These are phyloP conservation scores for Pharmacophagus antenor DNA, from an alignment of 2,888 invertebrate species.

Conservation along the genomic window DNA sequence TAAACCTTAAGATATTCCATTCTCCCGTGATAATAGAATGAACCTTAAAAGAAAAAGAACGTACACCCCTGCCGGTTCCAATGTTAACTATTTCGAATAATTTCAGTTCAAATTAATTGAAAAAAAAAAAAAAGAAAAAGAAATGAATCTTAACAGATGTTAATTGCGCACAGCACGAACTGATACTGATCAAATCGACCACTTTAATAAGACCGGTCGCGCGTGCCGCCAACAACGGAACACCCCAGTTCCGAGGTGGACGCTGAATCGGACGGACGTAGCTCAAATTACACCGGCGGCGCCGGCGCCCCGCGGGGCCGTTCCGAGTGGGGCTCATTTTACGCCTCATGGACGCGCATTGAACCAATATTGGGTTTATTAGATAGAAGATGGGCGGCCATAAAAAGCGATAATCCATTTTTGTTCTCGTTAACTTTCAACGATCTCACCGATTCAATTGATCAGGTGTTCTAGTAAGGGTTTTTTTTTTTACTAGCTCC, in stretches of 20 bases:
- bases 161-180: too few relatives aligned
- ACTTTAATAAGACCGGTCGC: constrained; percentile 36
- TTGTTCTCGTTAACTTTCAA: constrained; percentile 46
- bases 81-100: too few relatives aligned
- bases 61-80: too few relatives aligned
- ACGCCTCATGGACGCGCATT: constrained; percentile 76
- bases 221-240: constrained; percentile 6
- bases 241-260: constrained; percentile 30
- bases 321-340: constrained; percentile 64
- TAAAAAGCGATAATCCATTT: constrained; percentile 68
- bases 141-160: too few relatives aligned
- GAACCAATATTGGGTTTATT: constrained; percentile 79
- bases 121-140: too few relatives aligned
- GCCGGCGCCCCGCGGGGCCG: constrained; percentile 41
- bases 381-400: constrained; percentile 71
- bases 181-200: constrained; percentile 33
- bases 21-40: too few relatives aligned
- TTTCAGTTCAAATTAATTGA: too few relatives aligned
- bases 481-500: too few relatives aligned
- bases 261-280: constrained; percentile 47
- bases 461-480: too few relatives aligned
- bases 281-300: constrained; percentile 52
- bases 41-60: too few relatives aligned
- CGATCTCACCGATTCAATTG: constrained; percentile 52
- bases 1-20: too few relatives aligned